Evolutionary conservation across 2,797 vertebrate genomes (phyloP).

Genomic region (Lemur catta): DNA sequence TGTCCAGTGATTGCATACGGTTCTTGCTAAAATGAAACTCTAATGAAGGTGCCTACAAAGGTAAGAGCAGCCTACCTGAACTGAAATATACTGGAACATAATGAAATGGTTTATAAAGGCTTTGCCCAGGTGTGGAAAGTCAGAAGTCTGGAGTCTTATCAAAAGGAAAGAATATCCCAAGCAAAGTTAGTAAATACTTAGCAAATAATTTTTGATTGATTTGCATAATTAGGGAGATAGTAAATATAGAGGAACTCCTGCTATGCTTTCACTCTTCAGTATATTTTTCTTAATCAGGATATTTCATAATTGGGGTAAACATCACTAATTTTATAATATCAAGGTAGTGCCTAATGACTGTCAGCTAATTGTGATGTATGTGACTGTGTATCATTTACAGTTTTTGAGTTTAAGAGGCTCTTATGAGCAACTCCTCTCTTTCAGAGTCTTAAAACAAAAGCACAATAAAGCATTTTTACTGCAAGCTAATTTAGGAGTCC

Average conservation of each 20-base stretch:
- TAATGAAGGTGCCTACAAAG: not conserved
- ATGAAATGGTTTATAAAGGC: not conserved
- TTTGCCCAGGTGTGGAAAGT: not conserved
- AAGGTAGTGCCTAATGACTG: not conserved
- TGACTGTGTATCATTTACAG: not conserved
- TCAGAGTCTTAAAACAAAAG: not conserved
- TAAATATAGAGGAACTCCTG: not conserved
- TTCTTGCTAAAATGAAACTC: not conserved
- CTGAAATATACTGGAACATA: not conserved
- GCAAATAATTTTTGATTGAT: constrained; percentile 4
- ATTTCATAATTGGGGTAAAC: not conserved
- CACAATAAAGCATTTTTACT: not conserved
- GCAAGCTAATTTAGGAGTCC: constrained; percentile 7
- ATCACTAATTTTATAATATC: not conserved
- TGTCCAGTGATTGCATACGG: not conserved
- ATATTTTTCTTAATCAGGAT: constrained; percentile 1
- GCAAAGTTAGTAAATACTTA: not conserved
- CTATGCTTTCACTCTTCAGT: not conserved
- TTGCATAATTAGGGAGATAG: constrained; percentile 2
- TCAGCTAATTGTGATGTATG: not conserved
- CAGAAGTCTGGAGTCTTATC: not conserved
- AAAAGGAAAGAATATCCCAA: not conserved
- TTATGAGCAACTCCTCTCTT: not conserved
- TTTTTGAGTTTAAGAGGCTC: not conserved
- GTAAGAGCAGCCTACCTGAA: not conserved